These are phyloP conservation scores for Polyploca ridens DNA, from an alignment of 2,888 invertebrate genomes.

Conservation along the genomic window DNA sequence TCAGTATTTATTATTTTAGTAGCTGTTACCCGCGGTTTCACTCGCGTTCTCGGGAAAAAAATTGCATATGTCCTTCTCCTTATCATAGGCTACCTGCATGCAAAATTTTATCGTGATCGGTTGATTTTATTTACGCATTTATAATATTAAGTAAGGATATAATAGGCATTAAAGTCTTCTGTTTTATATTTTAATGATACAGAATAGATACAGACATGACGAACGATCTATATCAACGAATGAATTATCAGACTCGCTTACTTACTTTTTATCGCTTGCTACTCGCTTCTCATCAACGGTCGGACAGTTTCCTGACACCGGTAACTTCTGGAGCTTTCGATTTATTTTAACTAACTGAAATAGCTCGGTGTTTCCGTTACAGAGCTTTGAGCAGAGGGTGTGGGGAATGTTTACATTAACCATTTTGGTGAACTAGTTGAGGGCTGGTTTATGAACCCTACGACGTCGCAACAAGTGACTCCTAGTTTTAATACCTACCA, in stretches of 20 bases:
- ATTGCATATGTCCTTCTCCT: no score
- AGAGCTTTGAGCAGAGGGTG: conserved; percentile 21
- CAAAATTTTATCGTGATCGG: no score
- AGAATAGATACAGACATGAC: no score
- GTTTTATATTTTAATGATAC: no score
- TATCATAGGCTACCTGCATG: no score
- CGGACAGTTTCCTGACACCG: conserved; percentile 1
- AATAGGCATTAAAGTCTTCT: no score
- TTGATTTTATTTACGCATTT: no score
- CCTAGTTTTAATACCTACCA: not conserved
- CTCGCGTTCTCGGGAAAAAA: no score
- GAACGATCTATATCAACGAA: no score
- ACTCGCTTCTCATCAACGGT: not conserved
- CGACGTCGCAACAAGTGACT: not conserved
- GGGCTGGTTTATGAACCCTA: conserved; percentile 5
- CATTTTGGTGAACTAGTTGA: conserved; percentile 31
- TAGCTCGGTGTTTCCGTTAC: conserved; percentile 60
- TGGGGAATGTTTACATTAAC: conserved; percentile 3
- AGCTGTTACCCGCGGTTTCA: no score
- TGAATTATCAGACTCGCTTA: not conserved
- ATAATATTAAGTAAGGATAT: no score
- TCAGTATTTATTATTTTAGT: no score
- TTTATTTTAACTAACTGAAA: conserved; percentile 72
- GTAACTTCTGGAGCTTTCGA: conserved; percentile 38
- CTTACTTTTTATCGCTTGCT: not conserved